phyloP scores from a whole-genome alignment of 1,140 invertebrate genomes.

The Bactericera cockerelli region DNA sequence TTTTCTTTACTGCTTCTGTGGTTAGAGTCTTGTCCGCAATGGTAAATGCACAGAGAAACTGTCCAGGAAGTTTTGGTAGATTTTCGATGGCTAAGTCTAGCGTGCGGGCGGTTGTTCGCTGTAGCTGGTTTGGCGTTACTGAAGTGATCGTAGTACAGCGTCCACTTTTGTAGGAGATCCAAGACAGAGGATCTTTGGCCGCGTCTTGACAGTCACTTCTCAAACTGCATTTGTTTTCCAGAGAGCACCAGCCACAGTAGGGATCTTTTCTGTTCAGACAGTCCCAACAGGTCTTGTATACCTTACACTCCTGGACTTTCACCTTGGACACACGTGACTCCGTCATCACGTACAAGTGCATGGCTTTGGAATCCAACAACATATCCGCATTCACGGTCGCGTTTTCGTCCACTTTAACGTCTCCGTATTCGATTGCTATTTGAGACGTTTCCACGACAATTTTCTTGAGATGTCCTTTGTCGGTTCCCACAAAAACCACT shows the following conservation, averaged over 20 bases:
- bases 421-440: conserved; percentile 75
- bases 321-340: conserved; percentile 80
- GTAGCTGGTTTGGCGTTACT: conserved; percentile 77
- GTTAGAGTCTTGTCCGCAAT: conserved; percentile 77
- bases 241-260: conserved; percentile 95
- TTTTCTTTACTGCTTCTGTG: conserved; percentile 76
- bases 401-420: conserved; percentile 64
- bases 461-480: conserved; percentile 82
- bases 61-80: conserved; percentile 70
- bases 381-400: conserved; percentile 74
- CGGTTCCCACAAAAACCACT: conserved; percentile 88
- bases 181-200: conserved; percentile 80
- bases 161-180: conserved; percentile 91
- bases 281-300: conserved; percentile 78
- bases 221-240: conserved; percentile 93
- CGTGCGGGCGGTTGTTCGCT: conserved; percentile 81
- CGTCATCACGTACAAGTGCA: conserved; percentile 90
- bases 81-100: conserved; percentile 83
- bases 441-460: conserved; percentile 69
- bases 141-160: conserved; percentile 89
- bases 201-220: conserved; percentile 81
- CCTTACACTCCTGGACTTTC: conserved; percentile 86
- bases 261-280: conserved; percentile 89
- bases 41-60: conserved; percentile 85
- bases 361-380: conserved; percentile 72